phyloP scores from a whole-genome alignment of 2,113 vertebrate species.

The Meriones unguiculatus region DNA sequence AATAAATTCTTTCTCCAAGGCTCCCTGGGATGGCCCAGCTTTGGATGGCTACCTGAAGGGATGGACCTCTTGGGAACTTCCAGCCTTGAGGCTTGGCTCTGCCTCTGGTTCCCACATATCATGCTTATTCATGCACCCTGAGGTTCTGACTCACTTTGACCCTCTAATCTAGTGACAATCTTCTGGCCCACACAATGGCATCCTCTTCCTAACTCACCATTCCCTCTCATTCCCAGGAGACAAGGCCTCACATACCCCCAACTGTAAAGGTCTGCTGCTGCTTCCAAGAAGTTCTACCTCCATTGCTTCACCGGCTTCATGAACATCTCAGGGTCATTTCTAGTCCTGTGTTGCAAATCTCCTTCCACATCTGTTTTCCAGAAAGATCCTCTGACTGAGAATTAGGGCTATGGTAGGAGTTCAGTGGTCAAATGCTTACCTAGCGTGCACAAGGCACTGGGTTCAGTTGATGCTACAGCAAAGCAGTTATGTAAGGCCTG shows the following conservation, averaged over 20 bases:
- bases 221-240: neutral
- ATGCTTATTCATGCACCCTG: neutral
- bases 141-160: neutral
- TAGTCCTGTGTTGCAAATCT: neutral
- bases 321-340: neutral
- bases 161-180: neutral
- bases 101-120: neutral
- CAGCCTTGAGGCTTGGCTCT: neutral
- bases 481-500: neutral
- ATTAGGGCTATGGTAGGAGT: neutral
- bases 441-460: fast-evolving
- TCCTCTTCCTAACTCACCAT: neutral
- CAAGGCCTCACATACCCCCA: neutral
- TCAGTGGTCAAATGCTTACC: neutral
- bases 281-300: neutral
- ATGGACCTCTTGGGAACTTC: neutral
- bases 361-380: neutral
- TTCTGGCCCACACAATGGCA: neutral
- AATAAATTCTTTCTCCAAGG: neutral
- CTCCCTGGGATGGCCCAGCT: neutral
- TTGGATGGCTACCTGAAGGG: neutral
- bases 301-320: too few species aligned
- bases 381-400: neutral
- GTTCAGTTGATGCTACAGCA: neutral
- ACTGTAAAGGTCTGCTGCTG: neutral